These are phyloP conservation scores for Macrostomum lignano DNA, from an alignment of 1,140 invertebrate species.

Conservation along the genomic window DNA sequence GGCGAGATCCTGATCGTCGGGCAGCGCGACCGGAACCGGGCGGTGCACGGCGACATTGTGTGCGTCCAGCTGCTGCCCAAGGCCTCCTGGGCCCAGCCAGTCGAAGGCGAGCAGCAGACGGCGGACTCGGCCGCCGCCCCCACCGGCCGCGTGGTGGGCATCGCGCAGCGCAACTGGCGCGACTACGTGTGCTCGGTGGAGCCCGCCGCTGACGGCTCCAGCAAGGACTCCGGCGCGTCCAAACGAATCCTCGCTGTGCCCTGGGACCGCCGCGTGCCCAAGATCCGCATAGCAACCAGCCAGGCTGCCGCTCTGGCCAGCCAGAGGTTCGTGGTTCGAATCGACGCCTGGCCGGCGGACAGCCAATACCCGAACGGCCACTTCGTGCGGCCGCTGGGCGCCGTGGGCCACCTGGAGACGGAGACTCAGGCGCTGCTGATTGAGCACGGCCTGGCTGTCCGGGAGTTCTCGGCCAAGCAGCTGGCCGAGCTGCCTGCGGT, in stretches of 20 bases:
- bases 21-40: constrained; percentile 53
- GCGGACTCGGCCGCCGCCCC: constrained; percentile 27
- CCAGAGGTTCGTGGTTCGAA: constrained; percentile 28
- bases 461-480: constrained; percentile 15
- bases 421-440: constrained; percentile 73
- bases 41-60: constrained; percentile 78
- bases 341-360: constrained; percentile 27
- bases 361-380: constrained; percentile 30
- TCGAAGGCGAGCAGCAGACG: constrained; percentile 4
- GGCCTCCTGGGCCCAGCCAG: constrained; percentile 40
- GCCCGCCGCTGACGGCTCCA: constrained; percentile 15
- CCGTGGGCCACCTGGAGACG: constrained; percentile 46
- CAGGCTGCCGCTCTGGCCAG: constrained; percentile 17
- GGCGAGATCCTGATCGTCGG: constrained; percentile 59
- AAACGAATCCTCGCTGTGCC: constrained; percentile 20
- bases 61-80: constrained; percentile 65
- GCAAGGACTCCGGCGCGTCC: background rate
- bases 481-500: constrained; percentile 16
- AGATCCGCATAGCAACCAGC: constrained; percentile 27
- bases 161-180: constrained; percentile 76
- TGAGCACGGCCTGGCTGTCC: constrained; percentile 38
- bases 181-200: constrained; percentile 24
- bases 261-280: constrained; percentile 27
- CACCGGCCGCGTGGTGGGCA: constrained; percentile 65
- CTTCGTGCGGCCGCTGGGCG: constrained; percentile 27